A percentile compares a stretch with the other conserved stretches of the same genome.
phyloP scores from a whole-genome alignment of 2,113 vertebrate genomes.

The Cavia porcellus region DNA sequence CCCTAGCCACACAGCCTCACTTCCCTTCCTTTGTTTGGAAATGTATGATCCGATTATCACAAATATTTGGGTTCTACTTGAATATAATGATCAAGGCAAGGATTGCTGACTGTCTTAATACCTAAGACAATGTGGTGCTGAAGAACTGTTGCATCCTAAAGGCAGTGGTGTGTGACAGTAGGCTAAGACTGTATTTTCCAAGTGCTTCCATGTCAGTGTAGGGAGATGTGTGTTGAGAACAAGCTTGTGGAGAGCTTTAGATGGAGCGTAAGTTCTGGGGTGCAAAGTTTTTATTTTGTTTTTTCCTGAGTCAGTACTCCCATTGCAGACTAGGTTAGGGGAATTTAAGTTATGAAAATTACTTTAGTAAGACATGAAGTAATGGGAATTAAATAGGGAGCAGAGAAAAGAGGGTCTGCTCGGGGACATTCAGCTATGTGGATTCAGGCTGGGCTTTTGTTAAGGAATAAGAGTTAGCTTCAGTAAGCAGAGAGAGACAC shows the following conservation, averaged over 20 bases:
- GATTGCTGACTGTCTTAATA: background rate
- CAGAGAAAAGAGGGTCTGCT: background rate
- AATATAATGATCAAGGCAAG: background rate
- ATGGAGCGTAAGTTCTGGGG: background rate
- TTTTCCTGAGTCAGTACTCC: background rate
- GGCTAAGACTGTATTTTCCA: background rate
- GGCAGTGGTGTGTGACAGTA: background rate
- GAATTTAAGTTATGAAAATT: background rate
- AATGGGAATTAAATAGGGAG: background rate
- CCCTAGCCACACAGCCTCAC: background rate
- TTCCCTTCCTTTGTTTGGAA: background rate
- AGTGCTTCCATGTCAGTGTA: background rate
- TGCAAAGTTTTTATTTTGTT: background rate
- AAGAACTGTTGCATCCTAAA: background rate
- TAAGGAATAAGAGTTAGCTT: background rate
- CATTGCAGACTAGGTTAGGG: background rate
- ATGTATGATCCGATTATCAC: background rate
- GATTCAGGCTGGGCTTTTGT: background rate
- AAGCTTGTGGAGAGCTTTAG: background rate
- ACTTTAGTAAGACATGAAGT: background rate
- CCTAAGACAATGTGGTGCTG: background rate
- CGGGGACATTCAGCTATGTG: background rate
- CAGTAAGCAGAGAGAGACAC: background rate
- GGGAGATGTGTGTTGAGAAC: background rate
- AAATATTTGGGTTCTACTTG: background rate